phyloP scores from a whole-genome alignment of 1,140 invertebrate genomes.

The Oryctes rhinoceros region DNA sequence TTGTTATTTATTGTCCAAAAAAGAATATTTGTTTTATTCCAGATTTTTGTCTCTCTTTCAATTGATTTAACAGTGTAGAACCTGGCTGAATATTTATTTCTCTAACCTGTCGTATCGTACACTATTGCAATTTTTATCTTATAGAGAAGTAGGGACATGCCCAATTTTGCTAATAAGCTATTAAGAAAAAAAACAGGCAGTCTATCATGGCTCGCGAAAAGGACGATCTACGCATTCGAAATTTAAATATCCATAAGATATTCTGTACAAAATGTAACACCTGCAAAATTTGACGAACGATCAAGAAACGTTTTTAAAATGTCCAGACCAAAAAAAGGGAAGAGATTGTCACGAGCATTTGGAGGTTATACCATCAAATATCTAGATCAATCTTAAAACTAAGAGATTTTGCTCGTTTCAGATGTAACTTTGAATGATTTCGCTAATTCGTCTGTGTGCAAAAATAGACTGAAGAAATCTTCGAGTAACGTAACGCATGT shows the following conservation, averaged over 20 bases:
- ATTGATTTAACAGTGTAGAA: too few species aligned
- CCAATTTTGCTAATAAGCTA: constrained; percentile 14
- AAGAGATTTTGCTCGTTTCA: constrained; percentile 56
- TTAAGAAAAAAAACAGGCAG: constrained; percentile 45
- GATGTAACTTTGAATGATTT: constrained; percentile 74
- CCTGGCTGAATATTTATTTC: too few species aligned
- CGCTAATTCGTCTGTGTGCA: constrained; percentile 67
- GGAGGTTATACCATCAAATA: constrained; percentile 21
- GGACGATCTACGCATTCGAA: constrained; percentile 48
- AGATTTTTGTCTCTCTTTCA: too few species aligned
- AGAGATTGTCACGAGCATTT: constrained; percentile 40
- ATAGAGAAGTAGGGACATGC: constrained; percentile 23
- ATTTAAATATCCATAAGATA: constrained; percentile 32
- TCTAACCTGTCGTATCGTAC: too few species aligned
- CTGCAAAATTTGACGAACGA: constrained; percentile 44
- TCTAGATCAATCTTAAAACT: background rate
- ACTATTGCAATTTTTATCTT: background rate
- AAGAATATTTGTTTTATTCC: too few species aligned
- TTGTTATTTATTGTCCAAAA: too few species aligned
- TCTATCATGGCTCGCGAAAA: constrained; percentile 54
- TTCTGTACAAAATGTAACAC: constrained; percentile 43
- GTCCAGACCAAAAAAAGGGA: constrained; percentile 42
- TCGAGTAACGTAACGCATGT: constrained; percentile 59
- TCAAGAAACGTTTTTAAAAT: constrained; percentile 32
- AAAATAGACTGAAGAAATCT: constrained; percentile 67